These are phyloP conservation scores for Heliconius eleuchia DNA, from an alignment of 1,140 invertebrate genomes.

Conservation along the genomic window DNA sequence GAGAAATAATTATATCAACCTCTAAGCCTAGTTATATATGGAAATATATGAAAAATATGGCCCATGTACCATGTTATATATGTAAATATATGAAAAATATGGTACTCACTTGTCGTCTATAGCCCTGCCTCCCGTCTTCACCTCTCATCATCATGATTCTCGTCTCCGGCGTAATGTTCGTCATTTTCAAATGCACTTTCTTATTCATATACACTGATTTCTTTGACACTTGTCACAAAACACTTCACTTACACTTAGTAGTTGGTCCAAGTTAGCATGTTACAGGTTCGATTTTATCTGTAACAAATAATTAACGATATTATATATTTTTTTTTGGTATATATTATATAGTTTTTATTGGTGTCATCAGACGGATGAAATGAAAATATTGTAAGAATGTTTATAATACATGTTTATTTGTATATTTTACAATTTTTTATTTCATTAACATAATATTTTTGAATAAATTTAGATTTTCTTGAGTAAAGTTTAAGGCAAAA, in stretches of 20 bases:
- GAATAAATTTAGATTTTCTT: too few species aligned
- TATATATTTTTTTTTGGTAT: background rate
- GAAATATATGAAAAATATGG: too few species aligned
- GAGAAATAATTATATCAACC: too few species aligned
- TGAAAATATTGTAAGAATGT: too few species aligned
- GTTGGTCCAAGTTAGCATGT: slow-evolving; percentile 6
- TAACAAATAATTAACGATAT: slow-evolving; percentile 10
- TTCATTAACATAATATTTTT: too few species aligned
- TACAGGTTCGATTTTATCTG: slow-evolving; percentile 19
- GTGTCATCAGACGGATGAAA: too few species aligned
- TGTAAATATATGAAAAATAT: background rate
- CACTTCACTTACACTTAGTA: slow-evolving; percentile 33
- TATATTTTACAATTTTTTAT: too few species aligned
- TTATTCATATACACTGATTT: slow-evolving; percentile 64
- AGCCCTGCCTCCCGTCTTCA: slow-evolving; percentile 58
- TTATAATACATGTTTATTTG: too few species aligned
- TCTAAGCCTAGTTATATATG: too few species aligned
- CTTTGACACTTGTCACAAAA: slow-evolving; percentile 35
- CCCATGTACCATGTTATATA: too few species aligned
- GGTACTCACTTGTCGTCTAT: slow-evolving; percentile 61
- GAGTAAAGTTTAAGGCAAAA: too few species aligned
- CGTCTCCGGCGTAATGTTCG: slow-evolving; percentile 69
- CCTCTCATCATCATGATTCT: slow-evolving; percentile 72
- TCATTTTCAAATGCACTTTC: slow-evolving; percentile 67
- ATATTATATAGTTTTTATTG: too few species aligned